Percentiles rank a stretch among this genome's conserved stretches.
Conservation (phyloP, 2,888 invertebrate species). For the Cosmorhoe ocellata region DNA sequence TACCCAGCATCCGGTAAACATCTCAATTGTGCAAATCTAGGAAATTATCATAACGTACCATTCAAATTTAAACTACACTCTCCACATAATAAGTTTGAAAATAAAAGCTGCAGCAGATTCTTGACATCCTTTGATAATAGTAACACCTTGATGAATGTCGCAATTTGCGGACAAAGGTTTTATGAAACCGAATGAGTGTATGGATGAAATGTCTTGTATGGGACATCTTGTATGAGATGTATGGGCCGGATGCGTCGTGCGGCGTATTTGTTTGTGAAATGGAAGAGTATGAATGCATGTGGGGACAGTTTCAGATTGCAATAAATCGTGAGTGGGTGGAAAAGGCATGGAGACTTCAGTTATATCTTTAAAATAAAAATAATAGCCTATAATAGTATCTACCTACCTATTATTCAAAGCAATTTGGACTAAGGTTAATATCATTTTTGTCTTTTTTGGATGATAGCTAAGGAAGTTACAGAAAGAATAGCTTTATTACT, state of each 20-base stretch:
- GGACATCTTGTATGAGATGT: conserved; percentile 43
- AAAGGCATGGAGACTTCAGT: conserved; percentile 44
- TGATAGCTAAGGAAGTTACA: no score
- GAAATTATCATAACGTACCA: conserved; percentile 35
- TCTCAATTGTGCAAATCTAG: conserved; percentile 50
- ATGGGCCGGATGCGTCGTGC: conserved; percentile 70
- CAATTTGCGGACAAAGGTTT: conserved; percentile 42
- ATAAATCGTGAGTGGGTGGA: conserved; percentile 75
- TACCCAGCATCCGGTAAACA: conserved; percentile 42
- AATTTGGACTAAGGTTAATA: no score
- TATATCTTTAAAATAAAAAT: no score
- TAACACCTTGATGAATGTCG: conserved; percentile 37
- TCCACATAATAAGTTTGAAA: neutral
- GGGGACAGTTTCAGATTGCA: conserved; percentile 75
- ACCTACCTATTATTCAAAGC: no score
- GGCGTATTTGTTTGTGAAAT: conserved; percentile 59
- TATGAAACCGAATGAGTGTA: conserved; percentile 42
- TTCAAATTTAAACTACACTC: neutral
- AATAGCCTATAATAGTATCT: no score
- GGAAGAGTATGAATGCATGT: conserved; percentile 61
- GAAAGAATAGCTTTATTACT: no score
- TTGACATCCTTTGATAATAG: conserved; percentile 26
- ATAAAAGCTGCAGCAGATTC: neutral
- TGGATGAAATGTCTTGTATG: conserved; percentile 40
- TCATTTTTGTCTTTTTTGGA: no score